phyloP scores from a whole-genome alignment of 1,140 invertebrate genomes.

The Asbolus verrucosus region DNA sequence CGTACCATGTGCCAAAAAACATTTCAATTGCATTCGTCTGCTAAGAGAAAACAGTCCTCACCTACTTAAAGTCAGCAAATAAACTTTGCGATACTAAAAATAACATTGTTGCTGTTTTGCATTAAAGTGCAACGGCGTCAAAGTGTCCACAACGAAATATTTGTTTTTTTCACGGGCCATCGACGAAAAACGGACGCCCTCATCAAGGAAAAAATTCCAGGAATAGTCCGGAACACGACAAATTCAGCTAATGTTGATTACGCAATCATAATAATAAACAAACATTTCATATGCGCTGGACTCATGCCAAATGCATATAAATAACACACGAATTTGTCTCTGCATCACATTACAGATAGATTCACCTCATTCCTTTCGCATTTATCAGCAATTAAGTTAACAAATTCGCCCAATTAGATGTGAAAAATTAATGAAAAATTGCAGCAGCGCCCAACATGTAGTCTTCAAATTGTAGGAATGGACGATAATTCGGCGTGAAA shows the following conservation, averaged over 20 bases:
- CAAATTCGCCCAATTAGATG: no score
- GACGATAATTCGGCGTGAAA: no score
- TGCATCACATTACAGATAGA: background rate
- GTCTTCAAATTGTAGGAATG: no score
- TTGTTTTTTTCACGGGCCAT: background rate
- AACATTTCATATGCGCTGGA: background rate
- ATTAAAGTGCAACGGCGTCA: conserved; percentile 17
- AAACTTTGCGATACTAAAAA: conserved; percentile 16
- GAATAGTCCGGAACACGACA: background rate
- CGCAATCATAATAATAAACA: conserved; percentile 3
- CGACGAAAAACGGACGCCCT: no score
- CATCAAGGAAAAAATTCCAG: background rate
- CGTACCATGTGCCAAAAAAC: conserved; percentile 26
- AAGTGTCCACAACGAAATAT: conserved; percentile 2
- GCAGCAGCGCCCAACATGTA: no score
- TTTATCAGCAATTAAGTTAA: no score
- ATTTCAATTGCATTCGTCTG: conserved; percentile 35
- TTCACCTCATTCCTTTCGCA: no score
- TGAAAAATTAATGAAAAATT: no score
- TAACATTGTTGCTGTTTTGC: conserved; percentile 27
- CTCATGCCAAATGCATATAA: background rate
- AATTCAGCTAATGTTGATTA: background rate
- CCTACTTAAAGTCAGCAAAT: conserved; percentile 42
- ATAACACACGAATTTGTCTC: background rate
- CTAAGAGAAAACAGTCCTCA: conserved; percentile 36